Evolutionary conservation across 2,888 invertebrate genomes (phyloP).

Genomic region (Drosophila koepferae): DNA sequence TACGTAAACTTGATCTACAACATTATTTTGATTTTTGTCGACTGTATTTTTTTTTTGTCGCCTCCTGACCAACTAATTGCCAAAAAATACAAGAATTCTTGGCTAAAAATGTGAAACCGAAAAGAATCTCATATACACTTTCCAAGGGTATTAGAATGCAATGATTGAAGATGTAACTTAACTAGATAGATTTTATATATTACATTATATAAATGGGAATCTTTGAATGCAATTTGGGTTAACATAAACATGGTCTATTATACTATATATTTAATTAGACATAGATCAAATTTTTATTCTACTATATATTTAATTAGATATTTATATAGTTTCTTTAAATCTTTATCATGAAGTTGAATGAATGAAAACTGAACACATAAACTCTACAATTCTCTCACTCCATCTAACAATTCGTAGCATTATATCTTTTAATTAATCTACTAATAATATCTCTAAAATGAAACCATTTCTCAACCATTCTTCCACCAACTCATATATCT

Average conservation of each 20-base stretch:
- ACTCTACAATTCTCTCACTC: not conserved
- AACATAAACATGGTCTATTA: no score
- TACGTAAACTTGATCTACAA: conserved; percentile 56
- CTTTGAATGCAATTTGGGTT: not conserved
- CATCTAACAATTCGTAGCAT: no score
- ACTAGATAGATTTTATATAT: not conserved
- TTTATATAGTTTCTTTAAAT: no score
- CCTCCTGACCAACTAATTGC: conserved; percentile 57
- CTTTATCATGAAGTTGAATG: no score
- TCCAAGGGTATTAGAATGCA: not conserved
- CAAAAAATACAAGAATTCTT: conserved; percentile 24
- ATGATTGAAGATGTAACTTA: not conserved
- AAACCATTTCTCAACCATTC: not conserved
- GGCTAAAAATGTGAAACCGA: conserved; percentile 27
- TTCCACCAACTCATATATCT: not conserved
- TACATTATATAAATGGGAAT: no score
- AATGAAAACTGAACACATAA: not conserved
- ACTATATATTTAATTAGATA: no score
- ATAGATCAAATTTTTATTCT: no score
- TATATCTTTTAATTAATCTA: not conserved
- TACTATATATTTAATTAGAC: no score
- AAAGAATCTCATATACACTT: conserved; percentile 26
- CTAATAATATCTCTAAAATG: not conserved
- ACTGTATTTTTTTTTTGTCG: conserved; percentile 6
- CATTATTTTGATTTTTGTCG: conserved; percentile 22